phyloP scores from a whole-genome alignment of 2,797 vertebrate genomes.

The Myripristis jacobus region DNA sequence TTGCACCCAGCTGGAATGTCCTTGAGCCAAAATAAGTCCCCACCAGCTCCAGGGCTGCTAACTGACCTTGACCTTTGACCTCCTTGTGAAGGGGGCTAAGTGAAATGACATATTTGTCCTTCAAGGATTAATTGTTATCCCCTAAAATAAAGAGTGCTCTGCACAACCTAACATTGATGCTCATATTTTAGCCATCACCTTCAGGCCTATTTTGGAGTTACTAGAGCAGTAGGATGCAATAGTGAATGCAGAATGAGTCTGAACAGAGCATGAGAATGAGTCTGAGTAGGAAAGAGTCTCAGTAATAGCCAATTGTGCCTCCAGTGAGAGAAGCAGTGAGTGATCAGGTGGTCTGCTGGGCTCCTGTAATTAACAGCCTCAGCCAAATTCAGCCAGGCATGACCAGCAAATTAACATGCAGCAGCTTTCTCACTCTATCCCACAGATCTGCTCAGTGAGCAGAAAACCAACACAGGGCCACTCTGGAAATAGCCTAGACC shows the following conservation, averaged over 20 bases:
- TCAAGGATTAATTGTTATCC: not conserved
- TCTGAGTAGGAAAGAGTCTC: conserved; percentile 22
- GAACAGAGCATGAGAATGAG: conserved; percentile 7
- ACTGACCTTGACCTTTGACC: not conserved
- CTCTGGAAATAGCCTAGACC: conserved; percentile 68
- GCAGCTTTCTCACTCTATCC: conserved; percentile 77
- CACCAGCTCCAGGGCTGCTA: not conserved
- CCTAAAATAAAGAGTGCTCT: conserved; percentile 20
- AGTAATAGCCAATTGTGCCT: conserved; percentile 43
- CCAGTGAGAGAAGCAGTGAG: conserved; percentile 56
- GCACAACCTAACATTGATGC: conserved; percentile 10
- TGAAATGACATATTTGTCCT: conserved; percentile 4
- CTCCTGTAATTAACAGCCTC: conserved; percentile 82
- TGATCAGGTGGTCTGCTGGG: conserved; percentile 80
- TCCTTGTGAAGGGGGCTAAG: not conserved
- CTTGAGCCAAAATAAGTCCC: not conserved
- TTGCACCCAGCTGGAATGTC: not conserved
- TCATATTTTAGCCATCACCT: not conserved
- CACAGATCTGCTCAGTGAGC: conserved; percentile 76
- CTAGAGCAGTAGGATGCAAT: not conserved
- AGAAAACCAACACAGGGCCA: conserved; percentile 74
- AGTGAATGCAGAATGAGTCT: not conserved
- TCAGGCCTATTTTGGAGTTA: conserved; percentile 7
- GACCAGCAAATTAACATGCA: conserved; percentile 80
- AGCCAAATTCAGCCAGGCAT: conserved; percentile 80